Base-by-base conservation (phyloP, 2,113 vertebrate species). In the Anser brachyrhynchus region DNA sequence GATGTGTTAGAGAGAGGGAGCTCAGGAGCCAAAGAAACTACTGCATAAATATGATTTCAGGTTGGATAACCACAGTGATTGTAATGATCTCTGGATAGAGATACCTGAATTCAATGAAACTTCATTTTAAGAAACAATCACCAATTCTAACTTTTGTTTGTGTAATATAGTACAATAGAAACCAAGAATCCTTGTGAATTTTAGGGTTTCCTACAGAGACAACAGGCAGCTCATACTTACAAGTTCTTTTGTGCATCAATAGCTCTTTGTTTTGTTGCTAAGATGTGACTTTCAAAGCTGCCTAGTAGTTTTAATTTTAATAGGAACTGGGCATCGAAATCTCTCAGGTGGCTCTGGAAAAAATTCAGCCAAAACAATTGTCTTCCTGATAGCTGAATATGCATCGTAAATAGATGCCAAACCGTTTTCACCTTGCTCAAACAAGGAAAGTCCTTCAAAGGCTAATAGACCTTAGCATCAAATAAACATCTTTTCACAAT, bases 221-320 rank as follows among this genome's bases (percentile, higher is more conserved):
- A 55, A 43, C 55, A 88, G 93, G 84, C 88, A 87, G 81, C 46
- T 95, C 29, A 33, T 59, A 54, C 37, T 87, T 92, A 33, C 35
- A 71, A 87, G 14, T 44, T 35, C 43, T 65, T 91, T 75, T 77
- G 58, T 61, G 26, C 62, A 57, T 69, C 14, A 2, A 57, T 22
- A 67, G 58, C 15, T 91, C 37, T 77, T 94, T 93, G 44, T 6
- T 94, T 73, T 82, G 25, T 64, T 70, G 20, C 51, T 74, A 88
- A 83, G 13, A 14, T 78, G 33, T 59, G 39, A 72, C 22, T 84
- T 88, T 92, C 72, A 95, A 88, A 93, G 19, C 61, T 88, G 66
- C 31, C 55, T 78, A 7, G 52, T 44, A 84, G 46, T 88, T 73
- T 90, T 86, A 85, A 85, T 96, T 95, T 94, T 80, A 89, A 77